Base-by-base conservation (phyloP, 2,113 vertebrate species). In the Nerophis lumbriciformis region DNA sequence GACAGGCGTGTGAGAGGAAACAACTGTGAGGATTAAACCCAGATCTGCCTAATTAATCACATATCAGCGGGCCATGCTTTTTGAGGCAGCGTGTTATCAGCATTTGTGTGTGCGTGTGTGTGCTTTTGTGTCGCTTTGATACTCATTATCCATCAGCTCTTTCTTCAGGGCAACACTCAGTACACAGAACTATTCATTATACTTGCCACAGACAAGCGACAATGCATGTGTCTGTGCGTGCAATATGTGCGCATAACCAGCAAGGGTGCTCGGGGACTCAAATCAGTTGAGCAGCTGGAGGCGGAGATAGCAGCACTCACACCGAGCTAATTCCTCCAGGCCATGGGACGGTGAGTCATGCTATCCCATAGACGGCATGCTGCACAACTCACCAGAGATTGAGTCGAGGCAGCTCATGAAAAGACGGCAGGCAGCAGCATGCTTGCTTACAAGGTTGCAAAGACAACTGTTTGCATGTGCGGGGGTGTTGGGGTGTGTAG, bases 21-120 rank as follows among this genome's bases (percentile, higher is more conserved):
- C 69, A 70, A 72, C 61, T 58, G 68, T 58, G 69, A 68, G 75
- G 80, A 85, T 83, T 85, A 81, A 76, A 77, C 68, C 54, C 64
- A 73, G 61, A 72, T 79, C 80, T 79, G 81, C 78, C 81, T 84
- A 85, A 82, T 83, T 84, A 85, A 84, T 83, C 83, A 85, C 77
- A 79, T 81, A 83, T 81, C 81, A 87, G 82, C 69, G 68, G 62
- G 69, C 63, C 58, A 71, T 56, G 61, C 58, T 78, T 73, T 82
- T 63, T 63, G 71, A 74, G 65, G 47, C 50, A 62, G 60, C 61
- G 51, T 28, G 59, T 42, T 61, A 48, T 55, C 63, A 62, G 21
- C 53, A 28, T 42, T 37, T 72, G 61, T 61, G 50, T 55, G 58
- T 54, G 66, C 64, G 65, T 12, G 19, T 72, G 70, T 48, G 71